Evolutionary conservation across 2,888 invertebrate genomes (phyloP), one percentile per base, ranked within the genome.

Genomic region (Schizotus pectinicornis): DNA sequence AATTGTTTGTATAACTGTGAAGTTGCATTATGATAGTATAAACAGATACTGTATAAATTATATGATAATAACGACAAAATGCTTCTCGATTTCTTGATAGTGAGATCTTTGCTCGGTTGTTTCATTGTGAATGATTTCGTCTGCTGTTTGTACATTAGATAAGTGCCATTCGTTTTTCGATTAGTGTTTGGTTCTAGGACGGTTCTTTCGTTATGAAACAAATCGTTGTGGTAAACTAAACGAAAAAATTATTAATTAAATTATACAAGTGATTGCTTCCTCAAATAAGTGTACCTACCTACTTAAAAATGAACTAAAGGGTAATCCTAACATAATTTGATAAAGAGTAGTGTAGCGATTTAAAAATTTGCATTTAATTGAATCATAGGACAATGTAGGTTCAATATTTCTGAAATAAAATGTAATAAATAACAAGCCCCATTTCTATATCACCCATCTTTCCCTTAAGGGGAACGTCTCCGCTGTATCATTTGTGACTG

Each of bases 371-470:
- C 69, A 72, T 70, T 72, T 72, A 64, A 68, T 70, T 73, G 69
- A 72, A 64, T 64, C 62, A 71, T 69, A 69, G 68, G 60, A 69
- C 65, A 65, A 63, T 72, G 72, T 72, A 72, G 72, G 71, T 71
- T 73, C 68, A 69, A 72, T 72, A 74, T 74, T 74, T 75, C 75
- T 73, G 72, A 72, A 75, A 75, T 75, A 74, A 75, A 74, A 71
- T 67, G 65, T 67, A 67, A 59, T 60, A 57, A 45, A 56, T 45
- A 33, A 33, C 31, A 11, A 12, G 7, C 6, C 7, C 31, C 31
- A 37, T 53, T 12, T 9, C 7, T 39, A 3, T 7, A 2, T 39
- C 39, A 39, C 22, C 22, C 22, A 22, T 5, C 22, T 22, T 22
- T 22, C 5, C 3, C 5, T 22, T 5, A 22, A 22, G n/a, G n/a